Evolutionary conservation across 2,888 invertebrate genomes (phyloP).

Genomic region (Lithophane socia): DNA sequence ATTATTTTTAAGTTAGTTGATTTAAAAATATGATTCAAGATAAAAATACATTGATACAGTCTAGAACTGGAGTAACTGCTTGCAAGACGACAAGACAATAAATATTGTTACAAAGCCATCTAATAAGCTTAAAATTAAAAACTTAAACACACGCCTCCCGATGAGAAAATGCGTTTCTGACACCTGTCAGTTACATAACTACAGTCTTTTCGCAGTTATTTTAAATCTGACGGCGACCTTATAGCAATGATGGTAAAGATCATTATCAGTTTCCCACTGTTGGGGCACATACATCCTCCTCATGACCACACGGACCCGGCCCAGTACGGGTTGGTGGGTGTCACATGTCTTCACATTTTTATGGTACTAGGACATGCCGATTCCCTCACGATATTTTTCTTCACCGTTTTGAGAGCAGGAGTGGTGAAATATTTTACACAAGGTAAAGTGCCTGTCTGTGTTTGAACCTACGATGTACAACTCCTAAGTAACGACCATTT

Average conservation of each 20-base stretch:
- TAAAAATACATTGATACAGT: not conserved
- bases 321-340: too few species aligned
- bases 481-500: too few species aligned
- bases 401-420: too few species aligned
- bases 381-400: too few species aligned
- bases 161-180: not conserved
- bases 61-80: not conserved
- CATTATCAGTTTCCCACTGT: not conserved
- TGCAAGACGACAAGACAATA: not conserved
- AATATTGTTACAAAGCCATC: not conserved
- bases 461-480: too few species aligned
- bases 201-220: not conserved
- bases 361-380: too few species aligned
- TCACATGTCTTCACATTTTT: too few species aligned
- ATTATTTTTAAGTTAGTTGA: too few species aligned
- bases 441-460: too few species aligned
- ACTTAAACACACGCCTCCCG: not conserved
- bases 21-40: not conserved
- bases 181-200: not conserved
- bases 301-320: too few species aligned
- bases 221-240: not conserved
- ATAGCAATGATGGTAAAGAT: not conserved
- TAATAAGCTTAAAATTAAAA: not conserved
- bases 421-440: too few species aligned
- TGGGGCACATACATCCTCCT: too few species aligned